phyloP scores from a whole-genome alignment of 2,888 invertebrate species.

The Drosophila koepferae region DNA sequence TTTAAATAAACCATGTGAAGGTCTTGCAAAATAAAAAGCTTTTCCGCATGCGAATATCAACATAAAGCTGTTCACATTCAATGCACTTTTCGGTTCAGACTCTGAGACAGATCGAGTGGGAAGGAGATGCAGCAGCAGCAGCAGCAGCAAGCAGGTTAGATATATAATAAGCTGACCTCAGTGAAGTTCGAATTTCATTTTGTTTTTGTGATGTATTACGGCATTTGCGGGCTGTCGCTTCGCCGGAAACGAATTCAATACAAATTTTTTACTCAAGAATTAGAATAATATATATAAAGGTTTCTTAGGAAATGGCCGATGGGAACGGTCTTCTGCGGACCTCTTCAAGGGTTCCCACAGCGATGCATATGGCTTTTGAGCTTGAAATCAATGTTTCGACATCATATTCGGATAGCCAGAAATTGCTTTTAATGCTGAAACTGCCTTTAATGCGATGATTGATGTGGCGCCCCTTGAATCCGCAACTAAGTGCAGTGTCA shows the following conservation, averaged over 20 bases:
- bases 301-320: slow-evolving; percentile 55
- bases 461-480: slow-evolving; percentile 71
- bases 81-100: slow-evolving; percentile 31
- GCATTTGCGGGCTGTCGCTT: slow-evolving; percentile 34
- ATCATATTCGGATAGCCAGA: slow-evolving; percentile 33
- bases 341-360: slow-evolving; percentile 57
- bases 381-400: slow-evolving; percentile 49
- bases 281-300: not conserved
- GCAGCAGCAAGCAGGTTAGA: not conserved
- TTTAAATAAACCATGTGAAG: slow-evolving; percentile 76
- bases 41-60: slow-evolving; percentile 64
- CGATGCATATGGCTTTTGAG: slow-evolving; percentile 29
- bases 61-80: not conserved
- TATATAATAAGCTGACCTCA: slow-evolving; percentile 26
- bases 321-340: slow-evolving; percentile 40
- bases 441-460: slow-evolving; percentile 69
- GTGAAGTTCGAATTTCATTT: slow-evolving; percentile 31
- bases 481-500: slow-evolving; percentile 45
- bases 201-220: not conserved
- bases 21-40: slow-evolving; percentile 58
- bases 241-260: slow-evolving; percentile 69
- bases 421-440: slow-evolving; percentile 31
- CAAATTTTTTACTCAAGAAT: slow-evolving; percentile 26
- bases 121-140: slow-evolving; percentile 3
- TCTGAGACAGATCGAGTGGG: slow-evolving; percentile 8